Evolutionary conservation across 1,140 invertebrate genomes (phyloP).

Genomic region (Drosophila tsacasi): DNA sequence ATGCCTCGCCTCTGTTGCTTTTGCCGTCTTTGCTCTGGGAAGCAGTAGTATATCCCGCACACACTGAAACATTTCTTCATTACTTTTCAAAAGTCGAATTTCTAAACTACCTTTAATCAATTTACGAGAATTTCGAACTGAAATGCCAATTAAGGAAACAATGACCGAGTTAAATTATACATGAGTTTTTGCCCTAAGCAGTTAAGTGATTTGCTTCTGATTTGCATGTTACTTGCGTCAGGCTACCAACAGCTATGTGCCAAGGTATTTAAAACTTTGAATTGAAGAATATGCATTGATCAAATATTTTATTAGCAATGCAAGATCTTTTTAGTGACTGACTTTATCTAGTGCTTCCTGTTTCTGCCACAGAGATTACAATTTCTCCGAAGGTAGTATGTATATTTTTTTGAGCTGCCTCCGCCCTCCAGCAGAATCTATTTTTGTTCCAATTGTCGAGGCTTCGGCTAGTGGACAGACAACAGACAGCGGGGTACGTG

Average conservation of each 20-base stretch:
- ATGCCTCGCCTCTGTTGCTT: neutral
- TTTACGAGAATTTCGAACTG: neutral
- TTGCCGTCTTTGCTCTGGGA: neutral
- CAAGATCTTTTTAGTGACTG: neutral
- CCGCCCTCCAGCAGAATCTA: slow-evolving; percentile 53
- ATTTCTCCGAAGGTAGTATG: slow-evolving; percentile 18
- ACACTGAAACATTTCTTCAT: neutral
- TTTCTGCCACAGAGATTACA: slow-evolving; percentile 26
- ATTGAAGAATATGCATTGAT: neutral
- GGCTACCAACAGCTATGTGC: too few species aligned
- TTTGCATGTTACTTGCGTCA: slow-evolving; percentile 13
- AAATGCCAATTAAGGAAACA: neutral
- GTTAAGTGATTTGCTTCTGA: neutral
- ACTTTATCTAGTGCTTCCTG: slow-evolving; percentile 30
- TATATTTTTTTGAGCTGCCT: slow-evolving; percentile 11
- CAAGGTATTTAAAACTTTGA: neutral
- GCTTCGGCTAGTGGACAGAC: slow-evolving; percentile 31
- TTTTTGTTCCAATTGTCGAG: slow-evolving; percentile 73
- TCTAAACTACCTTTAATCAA: neutral
- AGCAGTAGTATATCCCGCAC: neutral
- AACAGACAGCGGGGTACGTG: neutral
- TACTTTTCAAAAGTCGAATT: neutral
- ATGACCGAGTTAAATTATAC: too few species aligned
- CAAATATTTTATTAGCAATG: neutral
- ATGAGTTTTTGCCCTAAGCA: neutral